phyloP scores from a whole-genome alignment of 2,888 invertebrate species.

The Prosapia bicincta region DNA sequence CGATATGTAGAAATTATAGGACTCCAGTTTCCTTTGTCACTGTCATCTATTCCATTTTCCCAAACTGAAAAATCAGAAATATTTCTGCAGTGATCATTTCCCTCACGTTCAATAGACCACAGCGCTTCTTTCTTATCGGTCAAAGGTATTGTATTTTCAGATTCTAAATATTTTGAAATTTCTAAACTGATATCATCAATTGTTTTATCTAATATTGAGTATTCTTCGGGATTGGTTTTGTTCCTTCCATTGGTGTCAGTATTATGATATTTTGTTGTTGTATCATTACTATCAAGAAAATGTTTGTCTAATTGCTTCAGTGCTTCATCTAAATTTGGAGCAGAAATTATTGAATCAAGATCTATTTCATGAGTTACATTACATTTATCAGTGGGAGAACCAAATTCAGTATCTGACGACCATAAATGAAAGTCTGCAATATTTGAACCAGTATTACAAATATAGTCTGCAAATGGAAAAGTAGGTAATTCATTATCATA shows the following conservation, averaged over 20 bases:
- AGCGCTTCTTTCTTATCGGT: not conserved
- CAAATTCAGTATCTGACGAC: conserved; percentile 23
- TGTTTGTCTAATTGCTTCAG: conserved; percentile 23
- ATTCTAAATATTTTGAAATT: not conserved
- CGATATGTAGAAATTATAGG: conserved; percentile 21
- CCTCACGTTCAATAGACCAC: not conserved
- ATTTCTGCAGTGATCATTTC: not conserved
- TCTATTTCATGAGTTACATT: conserved; percentile 11
- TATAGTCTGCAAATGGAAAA: not conserved
- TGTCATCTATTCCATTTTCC: not conserved
- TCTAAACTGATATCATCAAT: not conserved
- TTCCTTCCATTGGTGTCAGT: no score
- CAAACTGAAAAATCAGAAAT: not conserved
- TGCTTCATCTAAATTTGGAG: conserved; percentile 28
- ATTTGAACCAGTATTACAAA: conserved; percentile 2
- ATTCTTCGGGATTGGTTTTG: not conserved
- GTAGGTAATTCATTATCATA: conserved; percentile 1
- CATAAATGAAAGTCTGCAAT: conserved; percentile 22
- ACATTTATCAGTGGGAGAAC: conserved; percentile 8
- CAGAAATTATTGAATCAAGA: conserved; percentile 29
- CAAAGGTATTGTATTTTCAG: not conserved
- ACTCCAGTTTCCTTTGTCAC: not conserved
- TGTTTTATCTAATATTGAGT: not conserved
- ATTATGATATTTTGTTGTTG: no score
- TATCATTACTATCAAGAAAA: conserved; percentile 22